Evolutionary conservation across 2,888 invertebrate species (phyloP), one percentile per base, ranked within the genome.

Genomic region (Oscheius sp.): DNA sequence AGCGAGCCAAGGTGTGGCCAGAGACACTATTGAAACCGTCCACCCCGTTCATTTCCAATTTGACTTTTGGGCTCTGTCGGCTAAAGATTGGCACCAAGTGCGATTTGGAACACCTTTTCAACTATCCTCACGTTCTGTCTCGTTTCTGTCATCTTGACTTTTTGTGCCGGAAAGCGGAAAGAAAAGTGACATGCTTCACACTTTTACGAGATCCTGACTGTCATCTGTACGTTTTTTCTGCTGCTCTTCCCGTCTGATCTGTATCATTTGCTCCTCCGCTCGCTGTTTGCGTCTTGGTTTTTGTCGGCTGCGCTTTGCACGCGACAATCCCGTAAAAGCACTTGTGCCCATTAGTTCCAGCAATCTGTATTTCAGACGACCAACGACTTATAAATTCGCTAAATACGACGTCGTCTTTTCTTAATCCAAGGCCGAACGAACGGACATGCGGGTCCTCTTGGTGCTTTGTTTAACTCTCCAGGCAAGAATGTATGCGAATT

Each of bases 371-470:
- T n/a, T n/a, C n/a, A n/a, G n/a, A n/a, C n/a, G n/a, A n/a, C n/a
- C n/a, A n/a, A n/a, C n/a, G n/a, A n/a, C n/a, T n/a, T n/a, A n/a
- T n/a, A n/a, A n/a, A n/a, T n/a, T n/a, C n/a, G n/a, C n/a, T n/a
- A n/a, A n/a, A n/a, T n/a, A n/a, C n/a, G n/a, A n/a, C n/a, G n/a
- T n/a, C n/a, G n/a, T 42, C 42, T 20, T n/a, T n/a, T n/a, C n/a
- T n/a, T n/a, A 3, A n/a, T 12, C 29, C 52, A 15, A 25, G n/a
- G 25, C 33, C 55, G 55, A 55, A 55, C 55, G 55, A 55, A 2
- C 25, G 45, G 31, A 42, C 61, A 61, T 61, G 61, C 61, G 61
- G 61, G 45, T 42, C 45, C 42, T 45, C 31, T 31, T 61, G 42
- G 45, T 45, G 25, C 45, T 61, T 2, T n/a, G n/a, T 45, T n/a